These are phyloP conservation scores for Hozukius guyotensis DNA, from an alignment of 2,797 vertebrate species.

Conservation along the genomic window DNA sequence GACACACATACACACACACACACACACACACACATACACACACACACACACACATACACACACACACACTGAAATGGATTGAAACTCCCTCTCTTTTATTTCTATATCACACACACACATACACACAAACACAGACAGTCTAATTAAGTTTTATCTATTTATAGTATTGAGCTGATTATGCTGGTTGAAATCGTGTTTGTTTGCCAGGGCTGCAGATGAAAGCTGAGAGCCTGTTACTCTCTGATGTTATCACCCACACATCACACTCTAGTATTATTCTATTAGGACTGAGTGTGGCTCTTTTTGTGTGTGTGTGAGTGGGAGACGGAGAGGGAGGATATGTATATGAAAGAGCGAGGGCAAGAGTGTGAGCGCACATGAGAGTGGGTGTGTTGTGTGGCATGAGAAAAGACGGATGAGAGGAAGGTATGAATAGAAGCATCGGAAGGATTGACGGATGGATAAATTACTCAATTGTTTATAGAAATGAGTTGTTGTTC, in stretches of 20 bases:
- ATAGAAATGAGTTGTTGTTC: constrained; percentile 1
- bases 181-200: constrained; percentile 80
- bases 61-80: constrained; percentile 33
- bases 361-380: constrained; percentile 55
- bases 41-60: constrained; percentile 28
- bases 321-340: constrained; percentile 59
- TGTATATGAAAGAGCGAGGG: constrained; percentile 69
- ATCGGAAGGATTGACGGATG: constrained; percentile 23
- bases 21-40: constrained; percentile 29
- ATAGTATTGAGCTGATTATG: constrained; percentile 84
- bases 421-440: constrained; percentile 35
- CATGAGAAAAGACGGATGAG: constrained; percentile 21
- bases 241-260: constrained; percentile 83
- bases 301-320: constrained; percentile 37
- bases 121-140: constrained; percentile 58
- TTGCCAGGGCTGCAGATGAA: constrained; percentile 80
- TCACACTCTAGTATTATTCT: constrained; percentile 80
- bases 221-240: constrained; percentile 80
- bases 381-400: constrained; percentile 54
- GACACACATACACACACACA: neutral
- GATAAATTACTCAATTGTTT: constrained; percentile 37
- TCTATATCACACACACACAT: constrained; percentile 15
- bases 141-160: constrained; percentile 84
- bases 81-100: constrained; percentile 57
- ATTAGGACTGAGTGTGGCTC: constrained; percentile 70